These are phyloP conservation scores for Corythornis leucogaster DNA, from an alignment of 2,797 vertebrate species.

Conservation along the genomic window DNA sequence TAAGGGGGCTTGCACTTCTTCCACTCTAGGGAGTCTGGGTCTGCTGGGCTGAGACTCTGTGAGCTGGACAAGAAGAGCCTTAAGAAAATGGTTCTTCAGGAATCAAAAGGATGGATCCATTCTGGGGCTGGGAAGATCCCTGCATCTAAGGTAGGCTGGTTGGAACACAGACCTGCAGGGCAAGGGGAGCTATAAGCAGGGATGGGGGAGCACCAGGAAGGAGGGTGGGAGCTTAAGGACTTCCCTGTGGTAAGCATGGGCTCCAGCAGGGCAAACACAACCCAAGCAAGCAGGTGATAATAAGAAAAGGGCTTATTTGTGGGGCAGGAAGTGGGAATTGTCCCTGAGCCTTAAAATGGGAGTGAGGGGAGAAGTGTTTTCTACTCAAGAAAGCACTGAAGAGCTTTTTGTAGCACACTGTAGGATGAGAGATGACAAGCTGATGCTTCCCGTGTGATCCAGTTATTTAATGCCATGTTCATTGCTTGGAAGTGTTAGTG, in stretches of 20 bases:
- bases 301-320: not conserved
- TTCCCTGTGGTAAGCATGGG: not conserved
- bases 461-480: conserved; percentile 38
- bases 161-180: not conserved
- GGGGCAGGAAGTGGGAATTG: conserved; percentile 3
- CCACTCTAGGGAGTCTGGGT: rapidly evolving
- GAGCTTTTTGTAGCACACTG: conserved; percentile 43
- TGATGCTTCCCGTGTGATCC: conserved; percentile 37
- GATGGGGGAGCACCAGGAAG: not conserved
- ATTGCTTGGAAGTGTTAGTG: not conserved
- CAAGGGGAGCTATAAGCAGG: not conserved
- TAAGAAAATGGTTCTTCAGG: not conserved
- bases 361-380: not conserved
- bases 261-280: not conserved
- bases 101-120: not conserved
- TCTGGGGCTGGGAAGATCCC: not conserved
- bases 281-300: not conserved
- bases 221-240: not conserved
- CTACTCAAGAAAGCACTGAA: not conserved
- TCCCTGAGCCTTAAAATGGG: conserved; percentile 4
- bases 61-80: not conserved
- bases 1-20: not conserved
- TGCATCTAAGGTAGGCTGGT: not conserved
- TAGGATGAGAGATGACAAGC: conserved; percentile 36
- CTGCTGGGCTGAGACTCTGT: rapidly evolving